A percentile compares a stretch with the other conserved stretches of the same genome.
Conservation (phyloP, 2,797 vertebrate genomes). For the Eidolon dupreanum region DNA sequence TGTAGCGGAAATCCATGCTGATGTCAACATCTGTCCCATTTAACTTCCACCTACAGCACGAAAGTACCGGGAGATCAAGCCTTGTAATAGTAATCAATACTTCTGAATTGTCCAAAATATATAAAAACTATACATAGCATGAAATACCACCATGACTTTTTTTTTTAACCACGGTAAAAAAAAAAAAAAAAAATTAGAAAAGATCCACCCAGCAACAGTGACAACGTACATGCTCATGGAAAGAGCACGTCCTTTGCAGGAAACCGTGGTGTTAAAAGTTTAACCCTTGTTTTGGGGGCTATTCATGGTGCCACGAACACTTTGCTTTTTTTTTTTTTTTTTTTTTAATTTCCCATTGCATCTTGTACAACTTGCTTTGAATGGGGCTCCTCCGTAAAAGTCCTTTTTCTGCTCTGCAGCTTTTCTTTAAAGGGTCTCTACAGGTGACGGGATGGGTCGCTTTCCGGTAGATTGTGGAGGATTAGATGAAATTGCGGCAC, state of each 20-base stretch:
- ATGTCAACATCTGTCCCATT: constrained; percentile 92
- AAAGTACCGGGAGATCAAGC: constrained; percentile 73
- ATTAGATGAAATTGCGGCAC: background rate
- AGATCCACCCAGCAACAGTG: background rate
- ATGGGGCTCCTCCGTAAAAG: background rate
- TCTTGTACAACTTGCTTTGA: background rate
- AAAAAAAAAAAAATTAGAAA: constrained; percentile 27
- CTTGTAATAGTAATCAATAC: constrained; percentile 47
- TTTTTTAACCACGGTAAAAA: background rate
- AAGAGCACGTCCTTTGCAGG: background rate
- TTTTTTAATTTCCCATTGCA: background rate
- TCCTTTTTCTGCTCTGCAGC: background rate
- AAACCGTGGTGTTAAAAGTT: background rate
- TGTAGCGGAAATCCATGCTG: constrained; percentile 93
- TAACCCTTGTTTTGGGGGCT: background rate
- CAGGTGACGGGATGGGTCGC: background rate
- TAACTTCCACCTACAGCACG: constrained; percentile 93
- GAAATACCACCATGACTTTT: background rate
- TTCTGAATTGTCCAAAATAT: background rate
- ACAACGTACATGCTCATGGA: constrained; percentile 7
- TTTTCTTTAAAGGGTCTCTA: background rate
- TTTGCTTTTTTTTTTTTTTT: background rate
- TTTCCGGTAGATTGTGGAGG: background rate
- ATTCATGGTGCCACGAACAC: background rate
- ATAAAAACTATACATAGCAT: background rate